Base-by-base conservation (phyloP, 2,888 invertebrate species). In the Harpalus rufipes region DNA sequence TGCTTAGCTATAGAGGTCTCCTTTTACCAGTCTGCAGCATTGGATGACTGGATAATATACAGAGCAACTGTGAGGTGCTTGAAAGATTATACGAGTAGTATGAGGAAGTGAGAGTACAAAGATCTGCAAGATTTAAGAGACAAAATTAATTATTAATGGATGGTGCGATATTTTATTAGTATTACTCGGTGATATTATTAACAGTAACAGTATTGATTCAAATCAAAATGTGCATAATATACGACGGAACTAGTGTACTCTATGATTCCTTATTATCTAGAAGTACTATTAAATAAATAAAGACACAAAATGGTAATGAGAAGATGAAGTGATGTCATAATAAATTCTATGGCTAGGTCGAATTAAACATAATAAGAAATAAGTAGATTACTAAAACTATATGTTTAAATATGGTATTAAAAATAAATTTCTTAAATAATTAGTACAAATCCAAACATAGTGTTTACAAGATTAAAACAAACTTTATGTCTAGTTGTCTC, bases 111-210 rank as follows among this genome's bases (percentile, higher is more conserved):
- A 12, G 6, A 32, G 5, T 32, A 32, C 4, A 32, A 32, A 12
- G 44, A 51, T 51, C 10, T 8, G 44, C 44, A 51, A 51, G 44
- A 51, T 51, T 51, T 51, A 51, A 51, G 44, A 51, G 44, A 51
- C 44, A 51, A 51, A 51, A 51, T 51, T 51, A 51, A 51, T 12
- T 51, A 51, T 51, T 51, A 51, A 51, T 51, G 44, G 44, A 51
- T 51, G 44, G 10, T 51, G 44, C 8, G 44, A 8, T 51, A 51
- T 51, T 51, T 51, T 51, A 51, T 44, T 25, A 25, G 25, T 25
- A 25, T 32, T 51, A 10, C 44, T 51, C 44, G 12, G 32, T 32
- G 32, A 4, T 32, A 32, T 21, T 21, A 21, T 21, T 32, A 32
- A 0, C 32, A 32, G 6, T 5, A 32, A 6, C 6, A 32, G 32